Base-by-base conservation (phyloP, 2,113 vertebrate species). In the Saguinus midas region DNA sequence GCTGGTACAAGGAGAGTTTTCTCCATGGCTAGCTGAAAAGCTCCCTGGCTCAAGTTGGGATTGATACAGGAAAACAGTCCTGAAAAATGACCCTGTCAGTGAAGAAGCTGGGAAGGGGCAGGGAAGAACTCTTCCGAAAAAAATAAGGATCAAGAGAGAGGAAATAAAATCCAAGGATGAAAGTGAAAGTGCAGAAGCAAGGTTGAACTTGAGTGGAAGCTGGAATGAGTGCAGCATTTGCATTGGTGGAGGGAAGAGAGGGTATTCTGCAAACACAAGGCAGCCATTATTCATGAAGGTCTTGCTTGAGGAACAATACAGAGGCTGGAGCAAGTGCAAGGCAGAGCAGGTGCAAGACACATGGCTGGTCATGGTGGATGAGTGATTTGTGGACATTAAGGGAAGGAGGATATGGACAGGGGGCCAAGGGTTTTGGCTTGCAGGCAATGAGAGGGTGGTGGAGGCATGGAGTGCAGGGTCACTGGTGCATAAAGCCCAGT, bases 351-450 rank as follows among this genome's bases (percentile, higher is more conserved):
- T 37, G 17, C 9, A 64, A 20, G 52, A 58, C 52, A 45, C 52
- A 3, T 1, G 37, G 68, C 2, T 1, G 29, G 70, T 50, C 35
- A 3, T 21, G 35, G 23, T 11, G 25, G 17, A 29, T 6, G 8
- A 17, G 27, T 21, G 17, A 32, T 18, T 25, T 76, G 81, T 3
- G 23, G 5, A 35, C 32, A 12, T 2, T 18, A 72, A 78, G n/a
- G 27, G 12, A 6, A 17, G 37, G 21, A n/a, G 8, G 61, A 4
- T 20, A 3, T 11, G 17, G 27, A 29, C 80, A 37, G 90, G 80
- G 37, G 55, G 43, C 14, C 70, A 35, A 16, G 70, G 25, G n/a
- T 35, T 85, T 37, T 14, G 8, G 3, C n/a, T n/a, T 17, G 8
- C 25, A 25, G 43, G 70, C 57, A 32, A 8, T 32, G 6, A 25